Percentiles rank a stretch among this genome's conserved stretches.
Evolutionary conservation across 2,888 invertebrate genomes (phyloP).

Genomic region (Megamerina dolium): DNA sequence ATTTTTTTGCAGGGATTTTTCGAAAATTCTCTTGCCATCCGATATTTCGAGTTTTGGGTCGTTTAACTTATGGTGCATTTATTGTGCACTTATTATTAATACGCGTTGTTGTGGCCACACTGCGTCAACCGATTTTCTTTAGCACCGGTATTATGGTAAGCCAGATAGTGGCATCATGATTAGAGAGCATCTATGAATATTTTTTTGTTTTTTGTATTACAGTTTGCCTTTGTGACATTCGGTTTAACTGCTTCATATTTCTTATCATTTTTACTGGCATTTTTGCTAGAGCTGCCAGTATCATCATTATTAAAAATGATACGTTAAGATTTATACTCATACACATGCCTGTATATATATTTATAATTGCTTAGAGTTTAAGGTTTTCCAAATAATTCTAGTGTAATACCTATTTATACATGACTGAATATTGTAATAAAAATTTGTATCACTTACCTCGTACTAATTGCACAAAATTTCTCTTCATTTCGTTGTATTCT

Average conservation of each 20-base stretch:
- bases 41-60: slow-evolving; percentile 39
- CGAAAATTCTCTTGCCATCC: slow-evolving; percentile 38
- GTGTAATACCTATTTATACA: neutral
- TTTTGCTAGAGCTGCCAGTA: slow-evolving; percentile 37
- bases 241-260: slow-evolving; percentile 33
- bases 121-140: slow-evolving; percentile 37
- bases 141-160: slow-evolving; percentile 39
- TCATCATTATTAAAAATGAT: slow-evolving; percentile 37
- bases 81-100: slow-evolving; percentile 35
- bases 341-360: too few relatives aligned
- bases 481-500: slow-evolving; percentile 49
- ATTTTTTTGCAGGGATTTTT: slow-evolving; percentile 29
- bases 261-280: slow-evolving; percentile 33
- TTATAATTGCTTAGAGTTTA: too few relatives aligned
- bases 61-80: slow-evolving; percentile 42
- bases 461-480: slow-evolving; percentile 69
- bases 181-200: too few relatives aligned
- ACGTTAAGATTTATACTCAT: slow-evolving; percentile 20
- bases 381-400: too few relatives aligned
- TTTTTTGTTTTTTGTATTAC: slow-evolving; percentile 12
- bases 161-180: neutral
- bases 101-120: slow-evolving; percentile 31
- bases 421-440: neutral
- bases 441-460: slow-evolving; percentile 44
- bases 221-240: slow-evolving; percentile 38